These are phyloP conservation scores for Linyphia triangularis DNA, from an alignment of 2,888 invertebrate genomes.

Conservation along the genomic window DNA sequence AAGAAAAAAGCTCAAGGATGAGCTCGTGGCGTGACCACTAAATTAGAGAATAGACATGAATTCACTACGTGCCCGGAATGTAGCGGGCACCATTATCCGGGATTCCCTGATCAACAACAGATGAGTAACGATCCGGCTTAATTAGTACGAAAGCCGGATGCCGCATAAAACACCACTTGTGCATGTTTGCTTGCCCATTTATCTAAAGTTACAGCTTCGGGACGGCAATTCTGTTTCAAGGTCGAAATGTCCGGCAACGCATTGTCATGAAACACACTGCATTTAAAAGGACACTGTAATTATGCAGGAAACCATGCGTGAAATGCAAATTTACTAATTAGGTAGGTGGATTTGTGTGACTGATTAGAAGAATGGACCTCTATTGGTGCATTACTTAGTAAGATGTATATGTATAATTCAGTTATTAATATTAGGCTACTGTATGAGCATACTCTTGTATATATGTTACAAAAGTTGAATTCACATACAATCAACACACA, in stretches of 20 bases:
- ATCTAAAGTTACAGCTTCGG: background rate
- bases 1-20: conserved; percentile 11
- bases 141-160: conserved; percentile 36
- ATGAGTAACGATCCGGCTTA: conserved; percentile 45
- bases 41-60: conserved; percentile 47
- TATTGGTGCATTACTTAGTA: too few relatives aligned
- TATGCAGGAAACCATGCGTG: conserved; percentile 21
- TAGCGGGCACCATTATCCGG: conserved; percentile 16
- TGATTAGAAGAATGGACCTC: background rate
- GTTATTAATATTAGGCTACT: too few relatives aligned
- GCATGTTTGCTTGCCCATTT: conserved; percentile 43
- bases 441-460: too few relatives aligned
- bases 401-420: too few relatives aligned
- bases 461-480: too few relatives aligned
- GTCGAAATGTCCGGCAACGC: background rate
- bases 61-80: conserved; percentile 45
- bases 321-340: conserved; percentile 11
- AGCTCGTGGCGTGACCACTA: conserved; percentile 39
- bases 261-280: background rate
- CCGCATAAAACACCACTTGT: conserved; percentile 32
- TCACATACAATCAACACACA: too few relatives aligned
- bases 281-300: conserved; percentile 4
- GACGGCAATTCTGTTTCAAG: conserved; percentile 4
- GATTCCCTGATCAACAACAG: conserved; percentile 26
- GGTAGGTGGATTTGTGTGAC: background rate